Evolutionary conservation across 2,113 vertebrate genomes (phyloP).

Genomic region (Engraulis encrasicolus): DNA sequence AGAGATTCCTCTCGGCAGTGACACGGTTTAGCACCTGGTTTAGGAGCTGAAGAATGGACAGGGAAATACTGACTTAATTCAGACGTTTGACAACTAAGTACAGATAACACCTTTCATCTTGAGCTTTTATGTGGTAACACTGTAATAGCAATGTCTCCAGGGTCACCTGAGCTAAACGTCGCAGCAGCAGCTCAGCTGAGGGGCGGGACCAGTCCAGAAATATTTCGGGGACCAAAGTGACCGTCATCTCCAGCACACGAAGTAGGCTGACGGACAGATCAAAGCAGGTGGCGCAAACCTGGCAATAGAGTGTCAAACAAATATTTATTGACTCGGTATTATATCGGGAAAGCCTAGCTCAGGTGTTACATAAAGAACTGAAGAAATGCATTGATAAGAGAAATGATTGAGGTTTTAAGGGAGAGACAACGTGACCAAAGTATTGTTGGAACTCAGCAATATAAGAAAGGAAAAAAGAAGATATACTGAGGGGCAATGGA

Average conservation of each 20-base stretch:
- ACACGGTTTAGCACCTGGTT: slow-evolving; percentile 89
- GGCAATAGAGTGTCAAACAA: not conserved
- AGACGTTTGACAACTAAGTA: not conserved
- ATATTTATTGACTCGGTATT: no score
- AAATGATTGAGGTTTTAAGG: no score
- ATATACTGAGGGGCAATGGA: no score
- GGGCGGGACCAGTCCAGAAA: slow-evolving; percentile 93
- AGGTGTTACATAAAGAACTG: no score
- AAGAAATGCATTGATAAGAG: no score
- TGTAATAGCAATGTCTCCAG: no score
- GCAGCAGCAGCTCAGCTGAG: slow-evolving; percentile 90
- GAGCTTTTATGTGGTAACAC: no score
- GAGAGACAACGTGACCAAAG: no score
- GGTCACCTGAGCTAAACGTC: slow-evolving; percentile 91
- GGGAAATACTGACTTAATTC: not conserved
- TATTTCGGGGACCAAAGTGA: slow-evolving; percentile 92
- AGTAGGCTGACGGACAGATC: slow-evolving; percentile 96
- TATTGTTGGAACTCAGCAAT: no score
- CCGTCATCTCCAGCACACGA: slow-evolving; percentile 95
- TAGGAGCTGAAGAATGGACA: slow-evolving; percentile 73
- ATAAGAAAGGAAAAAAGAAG: no score
- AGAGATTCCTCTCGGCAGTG: slow-evolving; percentile 88
- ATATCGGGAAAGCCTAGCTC: no score
- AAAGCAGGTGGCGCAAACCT: slow-evolving; percentile 91
- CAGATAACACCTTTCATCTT: no score